Base-by-base conservation (phyloP, 2,113 vertebrate species). In the Microtus montanus region DNA sequence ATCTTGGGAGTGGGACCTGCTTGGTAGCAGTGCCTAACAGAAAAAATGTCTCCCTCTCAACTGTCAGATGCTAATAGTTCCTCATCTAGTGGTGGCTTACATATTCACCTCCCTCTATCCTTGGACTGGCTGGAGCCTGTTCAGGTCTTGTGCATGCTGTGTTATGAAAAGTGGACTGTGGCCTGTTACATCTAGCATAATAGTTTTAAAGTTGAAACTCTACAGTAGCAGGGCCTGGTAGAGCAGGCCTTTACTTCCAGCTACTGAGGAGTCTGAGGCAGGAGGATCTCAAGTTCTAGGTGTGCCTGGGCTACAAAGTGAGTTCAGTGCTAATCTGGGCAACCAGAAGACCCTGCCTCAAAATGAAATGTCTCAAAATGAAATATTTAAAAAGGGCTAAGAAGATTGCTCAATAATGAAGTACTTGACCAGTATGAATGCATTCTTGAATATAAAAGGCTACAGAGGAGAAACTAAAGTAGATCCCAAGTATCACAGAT, bases 151-250 rank as follows among this genome's bases (percentile, higher is more conserved):
- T 83, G 24, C 79, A 83, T 41, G n/a, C n/a, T 61, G 13, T 83
- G 13, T 58, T 28, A 61, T 83, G 54, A 63, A 95, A 61, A 95
- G 47, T 38, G 30, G 19, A 30, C 64, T 86, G 93, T 89, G 85
- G 35, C 87, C 7, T 68, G 54, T 44, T 30, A 33, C 15, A 38
- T 73, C 41, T 75, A 71, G n/a, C 28, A 75, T 87, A 54, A 58
- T 80, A 68, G 44, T 54, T 89, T 83, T 58, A 87, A 26, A 20
- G 78, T 85, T 68, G 87, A 10, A 93, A 92, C 20, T 74, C 26
- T 47, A 33, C 41, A 66, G 28, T 44, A 44, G 38, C 83, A 47
- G 14, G 41, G 28, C 80, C 38, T 85, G 63, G 30, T 49, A 22
- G 26, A 63, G 9, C 41, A 47, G 26, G 26, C 44, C 63, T 68